Conservation (phyloP, 2,888 invertebrate genomes). For the Dexiosoma caninum region DNA sequence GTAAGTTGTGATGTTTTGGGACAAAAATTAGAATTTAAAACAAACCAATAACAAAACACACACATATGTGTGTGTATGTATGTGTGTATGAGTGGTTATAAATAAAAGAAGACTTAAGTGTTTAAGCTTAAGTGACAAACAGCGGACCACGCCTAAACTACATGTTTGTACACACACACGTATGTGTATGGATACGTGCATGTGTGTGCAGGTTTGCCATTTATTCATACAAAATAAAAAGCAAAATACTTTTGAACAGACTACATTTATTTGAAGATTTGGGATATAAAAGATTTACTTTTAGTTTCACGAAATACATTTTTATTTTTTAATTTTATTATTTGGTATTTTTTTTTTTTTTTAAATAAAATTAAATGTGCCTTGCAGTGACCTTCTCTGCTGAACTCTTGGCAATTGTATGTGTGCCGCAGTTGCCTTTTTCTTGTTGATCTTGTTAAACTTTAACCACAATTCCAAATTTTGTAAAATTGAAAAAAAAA, state of each 20-base stretch:
- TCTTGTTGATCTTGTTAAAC: constrained; percentile 24
- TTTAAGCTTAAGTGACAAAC: constrained; percentile 48
- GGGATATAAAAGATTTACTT: not conserved
- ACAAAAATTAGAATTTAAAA: constrained; percentile 44
- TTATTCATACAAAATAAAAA: not conserved
- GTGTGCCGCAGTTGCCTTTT: not conserved
- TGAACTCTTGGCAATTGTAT: constrained; percentile 4
- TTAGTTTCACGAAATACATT: no score
- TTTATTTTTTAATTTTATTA: not conserved
- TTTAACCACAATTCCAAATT: constrained; percentile 12
- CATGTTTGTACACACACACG: not conserved
- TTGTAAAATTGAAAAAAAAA: constrained; percentile 1
- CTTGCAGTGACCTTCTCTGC: constrained; percentile 6
- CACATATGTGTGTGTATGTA: not conserved
- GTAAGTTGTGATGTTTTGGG: constrained; percentile 56
- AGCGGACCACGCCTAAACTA: constrained; percentile 35
- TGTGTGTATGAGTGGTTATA: not conserved
- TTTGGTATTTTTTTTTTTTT: not conserved
- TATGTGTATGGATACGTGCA: not conserved
- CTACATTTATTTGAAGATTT: constrained; percentile 15
- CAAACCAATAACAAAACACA: constrained; percentile 4
- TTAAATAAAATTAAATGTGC: constrained; percentile 4
- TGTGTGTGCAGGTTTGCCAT: not conserved
- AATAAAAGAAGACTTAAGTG: constrained; percentile 33
- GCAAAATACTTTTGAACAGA: not conserved